These are phyloP conservation scores for Choreutis nemorana DNA, from an alignment of 2,888 invertebrate species.

Conservation along the genomic window DNA sequence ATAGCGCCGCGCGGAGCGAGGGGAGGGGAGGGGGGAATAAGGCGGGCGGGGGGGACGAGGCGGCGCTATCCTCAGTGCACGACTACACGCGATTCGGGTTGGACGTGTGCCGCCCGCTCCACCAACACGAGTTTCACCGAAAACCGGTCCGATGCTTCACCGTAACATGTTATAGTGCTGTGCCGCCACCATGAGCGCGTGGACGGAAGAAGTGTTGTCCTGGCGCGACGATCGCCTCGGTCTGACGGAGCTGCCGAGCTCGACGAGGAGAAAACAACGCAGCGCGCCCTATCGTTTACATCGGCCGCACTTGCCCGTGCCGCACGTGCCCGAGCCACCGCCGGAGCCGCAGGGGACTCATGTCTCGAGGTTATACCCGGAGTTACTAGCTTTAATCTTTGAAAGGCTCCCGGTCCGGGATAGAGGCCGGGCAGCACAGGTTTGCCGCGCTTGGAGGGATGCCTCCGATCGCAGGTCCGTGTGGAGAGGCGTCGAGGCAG, in stretches of 20 bases:
- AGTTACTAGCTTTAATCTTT: constrained; percentile 91
- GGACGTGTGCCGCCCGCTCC: constrained; percentile 24
- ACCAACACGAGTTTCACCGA: constrained; percentile 37
- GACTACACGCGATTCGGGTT: constrained; percentile 25
- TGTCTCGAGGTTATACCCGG: constrained; percentile 90
- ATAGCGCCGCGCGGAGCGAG: constrained; percentile 44
- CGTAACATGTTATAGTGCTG: constrained; percentile 51
- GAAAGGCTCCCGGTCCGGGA: constrained; percentile 87
- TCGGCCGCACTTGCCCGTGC: constrained; percentile 66
- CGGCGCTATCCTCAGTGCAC: constrained; percentile 43
- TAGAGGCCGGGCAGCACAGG: constrained; percentile 90
- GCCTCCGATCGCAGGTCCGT: constrained; percentile 92
- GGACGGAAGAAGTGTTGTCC: constrained; percentile 58
- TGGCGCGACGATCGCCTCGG: constrained; percentile 57
- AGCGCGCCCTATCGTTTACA: constrained; percentile 73
- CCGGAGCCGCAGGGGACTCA: constrained; percentile 70
- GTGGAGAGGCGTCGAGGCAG: constrained; percentile 94
- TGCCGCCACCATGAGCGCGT: constrained; percentile 52
- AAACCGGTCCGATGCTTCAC: constrained; percentile 53
- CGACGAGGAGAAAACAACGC: constrained; percentile 58
- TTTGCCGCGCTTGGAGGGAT: constrained; percentile 89
- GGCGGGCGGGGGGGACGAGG: constrained; percentile 20
- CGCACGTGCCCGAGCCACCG: constrained; percentile 55
- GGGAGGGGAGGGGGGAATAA: constrained; percentile 29
- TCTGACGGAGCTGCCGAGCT: constrained; percentile 56